Base-by-base conservation (phyloP, 2,113 vertebrate genomes). In the Notechis scutatus region DNA sequence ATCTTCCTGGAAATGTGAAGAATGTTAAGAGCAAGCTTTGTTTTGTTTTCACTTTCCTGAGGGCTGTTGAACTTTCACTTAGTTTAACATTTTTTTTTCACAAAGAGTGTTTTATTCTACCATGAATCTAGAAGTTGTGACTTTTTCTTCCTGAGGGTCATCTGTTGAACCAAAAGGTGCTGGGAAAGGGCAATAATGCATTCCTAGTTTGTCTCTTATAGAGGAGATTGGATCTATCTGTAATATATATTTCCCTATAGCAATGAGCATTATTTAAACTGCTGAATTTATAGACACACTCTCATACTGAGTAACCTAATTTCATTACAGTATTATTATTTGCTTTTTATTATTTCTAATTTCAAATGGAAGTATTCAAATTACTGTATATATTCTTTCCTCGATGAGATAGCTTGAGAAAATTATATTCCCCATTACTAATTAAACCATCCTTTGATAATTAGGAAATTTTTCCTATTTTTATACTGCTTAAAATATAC, bases 21-120 rank as follows among this genome's bases (percentile, higher is more conserved):
- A 64, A 91, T 94, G 91, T n/a, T 91, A 91, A 95, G 94, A 93
- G 89, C n/a, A 39, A 10, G 94, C 95, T 97, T 29, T 96, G 96
- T 96, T 93, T 93, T 90, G 94, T 74, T 90, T 23, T 6, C 3
- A 52, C 42, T 0, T 94, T 87, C 92, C 94, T 87, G 12, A 5
- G 95, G 94, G 95, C 96, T 96, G 88, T 47, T 54, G 93, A 95
- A 93, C 92, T 93, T 94, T 87, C 94, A 93, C 93, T 94, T 90
- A 26, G 81, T 56, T 12, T 94, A 96, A 95, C 93, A 54, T 87
- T 94, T 96, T 88, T 3, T 91, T 91, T 87, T 74, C 95, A 95
- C 95, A 96, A 85, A 0, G 94, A 91, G 56, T 91, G 7, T 96
- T 95, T 21, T 85, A 93, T 94, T 92, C 61, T 42, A 24, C 94